Base-by-base conservation (phyloP, 2,797 vertebrate species). In the Alca torda region DNA sequence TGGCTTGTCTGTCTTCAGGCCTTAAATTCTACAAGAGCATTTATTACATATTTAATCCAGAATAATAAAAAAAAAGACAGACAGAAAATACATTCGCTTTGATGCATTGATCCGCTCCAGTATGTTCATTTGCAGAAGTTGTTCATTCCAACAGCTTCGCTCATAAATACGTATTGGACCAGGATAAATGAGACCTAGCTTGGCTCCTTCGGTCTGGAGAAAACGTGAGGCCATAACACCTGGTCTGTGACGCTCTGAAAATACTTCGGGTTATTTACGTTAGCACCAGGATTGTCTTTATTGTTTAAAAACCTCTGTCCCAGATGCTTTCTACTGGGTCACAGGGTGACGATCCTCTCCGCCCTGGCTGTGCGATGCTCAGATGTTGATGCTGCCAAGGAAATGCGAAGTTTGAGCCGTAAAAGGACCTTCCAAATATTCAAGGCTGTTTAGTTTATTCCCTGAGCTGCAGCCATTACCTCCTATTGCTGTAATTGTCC, bases 1-100 rank as follows among this genome's bases (percentile, higher is more conserved):
- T 75, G 75, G 43, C 82, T 95, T 92, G 91, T 95, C 95, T 96
- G 4, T 92, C 93, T 96, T 87, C 81, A 50, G 84, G 94, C 94
- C 84, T 84, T 94, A 69, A 54, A 78, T 90, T 81, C 73, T 92
- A 74, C 81, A 50, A 50, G 39, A 87, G 21, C 59, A 63, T 93
- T 95, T 91, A 50, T 77, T 96, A 80, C 68, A 54, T 85, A 80
- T 80, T 96, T 90, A 93, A 93, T 85, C 72, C 59, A 73, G 41
- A 95, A 78, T 68, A 95, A 83, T 77, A 84, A 80, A 60, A 25
- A 67, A 45, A 60, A 21, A 21, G 9, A 45, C 35, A 67, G 41
- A n/a, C 31, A 41, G 84, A 80, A 87, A 76, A 73, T 69, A 60
- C 26, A 6, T 60, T 67, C 41, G 26, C 69, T 88, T 56, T 78